Evolutionary conservation across 2,888 invertebrate genomes (phyloP), one percentile per base, ranked within the genome.

Genomic region (Eristalis pertinax): DNA sequence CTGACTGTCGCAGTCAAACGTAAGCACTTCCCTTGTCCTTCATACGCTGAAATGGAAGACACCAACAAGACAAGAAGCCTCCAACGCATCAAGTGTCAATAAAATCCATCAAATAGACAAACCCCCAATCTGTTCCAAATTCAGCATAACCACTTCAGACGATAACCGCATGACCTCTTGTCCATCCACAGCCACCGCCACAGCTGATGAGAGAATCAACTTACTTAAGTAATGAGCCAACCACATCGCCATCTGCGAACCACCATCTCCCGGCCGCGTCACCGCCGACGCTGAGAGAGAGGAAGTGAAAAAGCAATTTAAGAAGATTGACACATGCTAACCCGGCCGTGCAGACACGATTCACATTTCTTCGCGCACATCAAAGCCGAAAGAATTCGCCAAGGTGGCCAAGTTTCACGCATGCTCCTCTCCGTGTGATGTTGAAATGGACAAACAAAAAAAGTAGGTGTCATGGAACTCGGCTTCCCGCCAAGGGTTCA

Each of bases 241-340:
- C 8, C n/a, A 8, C 8, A 7, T 19, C 50, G 50, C 19, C 50
- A 50, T 50, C 50, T 50, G 50, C 19, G 50, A n/a, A 5, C 19
- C 50, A 7, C 8, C 43, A n/a, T 19, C 50, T 8, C 8, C 19
- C 8, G 15, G 15, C 4, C n/a, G 13, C 38, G 38, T 13, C 1
- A 41, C n/a, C 41, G 13, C 2, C 13, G 41, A 15, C 24, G 24
- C 10, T n/a, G 35, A 15, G 24, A 10, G 22, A 2, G 32, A 62
- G 11, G 10, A 26, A 11, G 22, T 1, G n/a, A 19, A 32, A 19
- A 43, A 43, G 50, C 56, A 50, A 67, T 75, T 60, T 58, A 58
- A 11, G 67, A 75, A 67, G 75, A 75, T 58, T 75, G 75, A 60
- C 75, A 60, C 65, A 60, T 67, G 75, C 58, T 75, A 56, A 38